phyloP scores from a whole-genome alignment of 2,113 vertebrate genomes.

The Apteryx owenii region DNA sequence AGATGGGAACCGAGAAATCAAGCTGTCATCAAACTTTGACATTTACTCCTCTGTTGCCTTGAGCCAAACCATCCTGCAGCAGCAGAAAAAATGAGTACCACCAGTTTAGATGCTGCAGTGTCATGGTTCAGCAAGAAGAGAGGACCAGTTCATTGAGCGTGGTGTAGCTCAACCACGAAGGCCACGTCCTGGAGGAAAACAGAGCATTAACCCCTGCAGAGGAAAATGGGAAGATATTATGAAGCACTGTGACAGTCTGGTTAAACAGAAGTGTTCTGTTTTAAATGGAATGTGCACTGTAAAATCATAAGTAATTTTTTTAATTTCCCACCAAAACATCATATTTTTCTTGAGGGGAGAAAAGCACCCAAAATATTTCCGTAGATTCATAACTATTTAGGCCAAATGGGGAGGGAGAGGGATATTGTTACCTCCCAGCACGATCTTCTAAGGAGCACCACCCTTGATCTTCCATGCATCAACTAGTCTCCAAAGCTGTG shows the following conservation, averaged over 20 bases:
- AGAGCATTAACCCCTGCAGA: background rate
- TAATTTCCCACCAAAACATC: background rate
- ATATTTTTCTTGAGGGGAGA: background rate
- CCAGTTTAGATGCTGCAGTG: rapidly evolving
- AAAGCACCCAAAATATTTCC: background rate
- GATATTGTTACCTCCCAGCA: background rate
- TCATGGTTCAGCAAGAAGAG: background rate
- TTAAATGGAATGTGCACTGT: background rate
- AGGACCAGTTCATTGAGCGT: background rate
- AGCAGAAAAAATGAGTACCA: background rate
- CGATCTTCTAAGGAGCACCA: background rate
- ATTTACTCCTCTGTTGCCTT: background rate
- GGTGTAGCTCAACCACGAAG: background rate
- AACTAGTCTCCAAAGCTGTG: background rate
- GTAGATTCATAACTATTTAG: background rate
- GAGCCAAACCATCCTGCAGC: background rate
- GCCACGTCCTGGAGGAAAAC: background rate
- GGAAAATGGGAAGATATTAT: background rate
- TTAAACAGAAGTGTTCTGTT: background rate
- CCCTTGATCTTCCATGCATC: background rate
- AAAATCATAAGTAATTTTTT: background rate
- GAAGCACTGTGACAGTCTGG: background rate
- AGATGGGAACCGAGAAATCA: background rate
- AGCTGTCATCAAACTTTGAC: background rate
- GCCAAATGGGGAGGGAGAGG: background rate